A percentile compares a stretch with the other conserved stretches of the same genome.
Evolutionary conservation across 1,140 invertebrate genomes (phyloP).

Genomic region (Zaprionus nigranus): DNA sequence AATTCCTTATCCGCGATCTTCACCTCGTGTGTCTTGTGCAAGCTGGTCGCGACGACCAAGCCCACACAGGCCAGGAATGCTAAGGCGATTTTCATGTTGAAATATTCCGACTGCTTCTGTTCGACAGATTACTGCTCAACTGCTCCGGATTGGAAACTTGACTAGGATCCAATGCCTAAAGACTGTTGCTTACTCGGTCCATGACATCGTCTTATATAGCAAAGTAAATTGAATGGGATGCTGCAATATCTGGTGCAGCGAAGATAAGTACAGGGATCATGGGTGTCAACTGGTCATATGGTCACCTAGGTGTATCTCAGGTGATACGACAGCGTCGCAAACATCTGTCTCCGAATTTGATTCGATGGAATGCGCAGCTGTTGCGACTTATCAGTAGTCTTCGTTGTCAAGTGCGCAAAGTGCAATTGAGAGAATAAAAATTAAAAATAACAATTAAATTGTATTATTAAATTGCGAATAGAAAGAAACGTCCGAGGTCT

Average conservation of each 20-base stretch:
- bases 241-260: constrained; percentile 7
- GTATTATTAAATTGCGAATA: not conserved
- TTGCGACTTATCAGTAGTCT: constrained; percentile 6
- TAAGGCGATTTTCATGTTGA: constrained; percentile 72
- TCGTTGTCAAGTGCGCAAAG: constrained; percentile 43
- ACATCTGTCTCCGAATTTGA: constrained; percentile 49
- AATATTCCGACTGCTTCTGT: constrained; percentile 15
- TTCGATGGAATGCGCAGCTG: constrained; percentile 27
- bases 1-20: constrained; percentile 68
- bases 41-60: constrained; percentile 65
- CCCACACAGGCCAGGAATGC: constrained; percentile 73
- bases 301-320: constrained; percentile 48
- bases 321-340: constrained; percentile 8
- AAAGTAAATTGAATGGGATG: not conserved
- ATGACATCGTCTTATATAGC: constrained; percentile 52
- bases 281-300: not conserved
- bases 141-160: constrained; percentile 73
- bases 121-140: constrained; percentile 40
- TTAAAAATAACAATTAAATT: constrained; percentile 15
- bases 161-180: constrained; percentile 77
- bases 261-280: constrained; percentile 2
- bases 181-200: constrained; percentile 65
- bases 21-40: constrained; percentile 59
- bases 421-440: constrained; percentile 37
- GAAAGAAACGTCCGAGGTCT: constrained; percentile 12